phyloP scores from a whole-genome alignment of 2,888 invertebrate species.

The Lissocephala sabroskyi region DNA sequence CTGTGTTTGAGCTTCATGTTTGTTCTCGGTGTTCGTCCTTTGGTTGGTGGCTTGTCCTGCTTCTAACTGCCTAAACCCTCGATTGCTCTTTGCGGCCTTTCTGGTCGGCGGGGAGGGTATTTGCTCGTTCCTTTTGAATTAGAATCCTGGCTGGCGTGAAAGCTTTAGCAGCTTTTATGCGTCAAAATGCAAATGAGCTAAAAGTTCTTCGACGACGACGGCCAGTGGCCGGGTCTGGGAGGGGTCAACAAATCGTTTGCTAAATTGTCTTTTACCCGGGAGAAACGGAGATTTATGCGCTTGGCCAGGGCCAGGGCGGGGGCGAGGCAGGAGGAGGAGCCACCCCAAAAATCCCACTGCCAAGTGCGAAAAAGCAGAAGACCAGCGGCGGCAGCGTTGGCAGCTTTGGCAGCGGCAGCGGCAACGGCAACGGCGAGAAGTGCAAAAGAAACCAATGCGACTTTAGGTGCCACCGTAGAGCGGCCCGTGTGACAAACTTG shows the following conservation, averaged over 20 bases:
- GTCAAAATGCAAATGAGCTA: conserved; percentile 44
- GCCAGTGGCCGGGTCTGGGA: background rate
- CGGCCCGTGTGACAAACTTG: conserved; percentile 61
- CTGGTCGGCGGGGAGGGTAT: too few species aligned
- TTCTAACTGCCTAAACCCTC: too few species aligned
- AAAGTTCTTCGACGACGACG: background rate
- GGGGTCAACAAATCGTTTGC: too few species aligned
- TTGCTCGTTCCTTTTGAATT: too few species aligned
- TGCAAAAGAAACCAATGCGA: conserved; percentile 19
- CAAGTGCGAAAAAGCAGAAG: conserved; percentile 55
- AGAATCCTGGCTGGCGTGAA: conserved; percentile 15
- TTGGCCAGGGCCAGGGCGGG: too few species aligned
- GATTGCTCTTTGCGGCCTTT: too few species aligned
- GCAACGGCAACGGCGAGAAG: conserved; percentile 8
- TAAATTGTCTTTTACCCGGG: too few species aligned
- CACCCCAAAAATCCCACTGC: conserved; percentile 20
- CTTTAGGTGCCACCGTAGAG: conserved; percentile 29
- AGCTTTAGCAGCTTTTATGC: conserved; percentile 53
- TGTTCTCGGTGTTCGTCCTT: too few species aligned
- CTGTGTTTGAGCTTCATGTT: too few species aligned
- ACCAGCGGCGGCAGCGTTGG: conserved; percentile 13
- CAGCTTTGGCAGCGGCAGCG: conserved; percentile 7
- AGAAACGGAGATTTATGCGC: too few species aligned
- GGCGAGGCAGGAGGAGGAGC: too few species aligned
- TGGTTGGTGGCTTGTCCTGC: too few species aligned